Conservation (phyloP, 2,888 invertebrate genomes). For the Villa cingulata region DNA sequence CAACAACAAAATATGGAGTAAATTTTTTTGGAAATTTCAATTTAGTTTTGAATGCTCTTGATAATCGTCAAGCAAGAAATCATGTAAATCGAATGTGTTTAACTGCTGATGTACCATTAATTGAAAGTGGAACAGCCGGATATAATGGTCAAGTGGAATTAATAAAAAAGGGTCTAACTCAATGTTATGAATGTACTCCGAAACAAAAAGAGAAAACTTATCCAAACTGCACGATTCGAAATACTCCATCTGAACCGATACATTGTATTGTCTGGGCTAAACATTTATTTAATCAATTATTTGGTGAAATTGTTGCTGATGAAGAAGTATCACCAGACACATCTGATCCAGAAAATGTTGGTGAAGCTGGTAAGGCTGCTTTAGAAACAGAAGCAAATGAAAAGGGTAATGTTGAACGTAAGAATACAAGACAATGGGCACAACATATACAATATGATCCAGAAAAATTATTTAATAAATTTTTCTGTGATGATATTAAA, state of each 20-base stretch:
- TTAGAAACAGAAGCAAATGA: constrained; percentile 28
- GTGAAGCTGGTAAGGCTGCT: constrained; percentile 50
- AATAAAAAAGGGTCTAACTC: constrained; percentile 73
- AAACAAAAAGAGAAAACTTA: constrained; percentile 84
- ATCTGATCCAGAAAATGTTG: constrained; percentile 83
- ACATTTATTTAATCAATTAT: constrained; percentile 95
- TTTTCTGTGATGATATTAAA: constrained; percentile 88
- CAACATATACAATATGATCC: constrained; percentile 68
- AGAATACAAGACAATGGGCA: constrained; percentile 83
- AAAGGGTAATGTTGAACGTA: constrained; percentile 42
- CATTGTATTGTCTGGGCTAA: constrained; percentile 99
- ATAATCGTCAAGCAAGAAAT: constrained; percentile 90
- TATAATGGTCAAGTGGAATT: constrained; percentile 92
- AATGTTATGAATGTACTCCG: constrained; percentile 94
- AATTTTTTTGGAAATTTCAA: constrained; percentile 84
- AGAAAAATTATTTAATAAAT: constrained; percentile 76
- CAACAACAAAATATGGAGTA: constrained; percentile 75
- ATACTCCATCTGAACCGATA: constrained; percentile 97
- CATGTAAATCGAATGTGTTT: constrained; percentile 99
- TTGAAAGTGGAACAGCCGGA: constrained; percentile 96
- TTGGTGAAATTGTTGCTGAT: constrained; percentile 93
- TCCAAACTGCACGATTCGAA: constrained; percentile 97
- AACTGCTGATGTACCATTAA: constrained; percentile 81
- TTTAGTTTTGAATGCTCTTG: constrained; percentile 90
- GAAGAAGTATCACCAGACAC: constrained; percentile 97